Percentiles rank a stretch among this genome's conserved stretches.
Conservation (phyloP, 2,888 invertebrate genomes). For the Meteorus cinctellus region DNA sequence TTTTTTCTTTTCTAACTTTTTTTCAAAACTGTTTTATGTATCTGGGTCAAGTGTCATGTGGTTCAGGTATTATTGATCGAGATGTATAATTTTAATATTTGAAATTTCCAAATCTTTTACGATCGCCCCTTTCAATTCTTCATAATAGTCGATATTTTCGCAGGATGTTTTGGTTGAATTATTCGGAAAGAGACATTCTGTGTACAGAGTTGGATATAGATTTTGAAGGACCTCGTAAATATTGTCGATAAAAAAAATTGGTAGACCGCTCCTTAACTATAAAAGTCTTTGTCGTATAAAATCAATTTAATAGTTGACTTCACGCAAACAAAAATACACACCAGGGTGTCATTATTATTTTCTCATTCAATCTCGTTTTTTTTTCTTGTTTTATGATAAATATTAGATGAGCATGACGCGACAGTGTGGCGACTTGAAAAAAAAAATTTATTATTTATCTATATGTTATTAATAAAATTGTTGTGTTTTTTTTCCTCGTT, state of each 20-base stretch:
- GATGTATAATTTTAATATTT: no score
- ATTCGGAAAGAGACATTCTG: no score
- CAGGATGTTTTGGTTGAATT: no score
- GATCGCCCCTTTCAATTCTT: no score
- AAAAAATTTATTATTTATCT: not conserved
- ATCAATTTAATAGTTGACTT: constrained; percentile 3
- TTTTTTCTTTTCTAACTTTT: no score
- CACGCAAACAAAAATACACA: constrained; percentile 3
- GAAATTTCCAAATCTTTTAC: no score
- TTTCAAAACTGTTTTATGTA: no score
- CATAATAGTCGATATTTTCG: no score
- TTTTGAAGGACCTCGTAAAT: not conserved
- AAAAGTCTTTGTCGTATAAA: not conserved
- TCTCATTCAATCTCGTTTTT: not conserved
- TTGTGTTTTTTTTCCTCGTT: not conserved
- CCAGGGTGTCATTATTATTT: not conserved
- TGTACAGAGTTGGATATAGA: not conserved
- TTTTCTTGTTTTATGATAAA: not conserved
- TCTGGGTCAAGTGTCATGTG: no score
- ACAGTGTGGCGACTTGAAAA: not conserved
- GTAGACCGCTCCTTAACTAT: constrained; percentile 2
- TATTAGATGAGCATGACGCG: not conserved
- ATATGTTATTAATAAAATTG: not conserved
- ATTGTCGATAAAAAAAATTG: not conserved
- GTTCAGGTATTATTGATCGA: no score